Conservation (phyloP, 1,140 invertebrate species). For the Phymastichus coffea region DNA sequence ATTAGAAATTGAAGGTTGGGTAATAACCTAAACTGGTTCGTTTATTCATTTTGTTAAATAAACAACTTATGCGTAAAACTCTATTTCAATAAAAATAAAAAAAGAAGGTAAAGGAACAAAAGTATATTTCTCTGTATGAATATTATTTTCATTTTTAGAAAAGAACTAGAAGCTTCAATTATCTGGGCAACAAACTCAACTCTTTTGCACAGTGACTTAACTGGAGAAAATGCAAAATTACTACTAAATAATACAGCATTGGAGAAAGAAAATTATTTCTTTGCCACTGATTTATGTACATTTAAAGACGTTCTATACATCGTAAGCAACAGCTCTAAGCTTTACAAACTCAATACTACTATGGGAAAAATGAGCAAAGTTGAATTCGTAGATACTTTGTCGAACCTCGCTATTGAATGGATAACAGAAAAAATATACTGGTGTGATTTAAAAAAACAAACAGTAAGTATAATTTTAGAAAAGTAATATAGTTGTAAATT, state of each 20-base stretch:
- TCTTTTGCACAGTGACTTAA: conserved; percentile 70
- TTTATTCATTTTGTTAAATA: too few species aligned
- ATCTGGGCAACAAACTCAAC: conserved; percentile 74
- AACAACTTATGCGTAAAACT: too few species aligned
- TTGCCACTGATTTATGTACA: conserved; percentile 69
- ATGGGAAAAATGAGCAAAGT: conserved; percentile 59
- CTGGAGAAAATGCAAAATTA: conserved; percentile 68
- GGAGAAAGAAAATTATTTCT: conserved; percentile 53
- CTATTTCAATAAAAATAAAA: too few species aligned
- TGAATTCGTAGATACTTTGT: conserved; percentile 68
- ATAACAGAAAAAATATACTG: conserved; percentile 86
- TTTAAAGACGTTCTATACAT: conserved; percentile 70
- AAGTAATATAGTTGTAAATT: not conserved
- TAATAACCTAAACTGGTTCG: too few species aligned
- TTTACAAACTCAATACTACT: conserved; percentile 72
- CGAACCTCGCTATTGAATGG: conserved; percentile 84
- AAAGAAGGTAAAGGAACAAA: too few species aligned
- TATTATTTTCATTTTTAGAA: conserved; percentile 28
- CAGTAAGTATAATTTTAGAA: conserved; percentile 59
- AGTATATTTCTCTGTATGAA: too few species aligned
- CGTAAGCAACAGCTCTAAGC: conserved; percentile 71
- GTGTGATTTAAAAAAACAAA: conserved; percentile 81
- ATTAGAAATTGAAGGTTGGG: too few species aligned
- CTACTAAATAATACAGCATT: conserved; percentile 63
- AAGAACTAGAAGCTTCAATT: conserved; percentile 60